Base-by-base conservation (phyloP, 1,140 invertebrate genomes). In the Drosophila persimilis region DNA sequence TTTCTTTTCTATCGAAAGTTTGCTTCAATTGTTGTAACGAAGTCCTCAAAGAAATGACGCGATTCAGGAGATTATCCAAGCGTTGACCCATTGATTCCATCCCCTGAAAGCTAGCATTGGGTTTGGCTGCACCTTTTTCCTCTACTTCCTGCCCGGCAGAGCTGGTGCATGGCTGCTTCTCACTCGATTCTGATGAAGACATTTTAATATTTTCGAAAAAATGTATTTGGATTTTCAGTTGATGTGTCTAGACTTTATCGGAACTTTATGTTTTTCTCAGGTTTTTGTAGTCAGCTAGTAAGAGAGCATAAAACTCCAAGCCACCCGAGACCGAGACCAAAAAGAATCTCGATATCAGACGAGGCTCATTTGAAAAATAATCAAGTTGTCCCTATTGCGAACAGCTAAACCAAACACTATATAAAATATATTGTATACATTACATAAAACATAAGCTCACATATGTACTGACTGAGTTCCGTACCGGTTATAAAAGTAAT, bases 301-400 rank as follows among this genome's bases (percentile, higher is more conserved):
- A 26, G 20, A 26, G 63, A 69, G 64, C 64, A 15, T 43, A 41
- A 69, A 57, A 70, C 64, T 70, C 52, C 35, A 50, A n/a, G 43
- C 9, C 35, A 13, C 35, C 43, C 29, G 62, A 22, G 45, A 17
- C 54, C 22, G 39, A 67, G 57, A 60, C 43, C 29, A 48, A 67
- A 69, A 60, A 61, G 52, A 50, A 50, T 77, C 50, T 55, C 46
- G 26, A 44, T 61, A 48, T 54, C 48, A 41, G 56, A 39, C 52
- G 71, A 45, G 20, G 20, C 20, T 20, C 20, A 2, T 20, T 20
- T 20, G 20, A 2, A 20, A 20, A 20, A 20, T 2, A 20, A 20
- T 20, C 20, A 20, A 20, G 1, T 20, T 20, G 20, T 20, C 20
- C 20, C 20, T 20, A 20, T 20, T 20, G 20, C 20, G 20, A 20